Evolutionary conservation across 2,888 invertebrate genomes (phyloP).

Genomic region (Blastobasis adustella): DNA sequence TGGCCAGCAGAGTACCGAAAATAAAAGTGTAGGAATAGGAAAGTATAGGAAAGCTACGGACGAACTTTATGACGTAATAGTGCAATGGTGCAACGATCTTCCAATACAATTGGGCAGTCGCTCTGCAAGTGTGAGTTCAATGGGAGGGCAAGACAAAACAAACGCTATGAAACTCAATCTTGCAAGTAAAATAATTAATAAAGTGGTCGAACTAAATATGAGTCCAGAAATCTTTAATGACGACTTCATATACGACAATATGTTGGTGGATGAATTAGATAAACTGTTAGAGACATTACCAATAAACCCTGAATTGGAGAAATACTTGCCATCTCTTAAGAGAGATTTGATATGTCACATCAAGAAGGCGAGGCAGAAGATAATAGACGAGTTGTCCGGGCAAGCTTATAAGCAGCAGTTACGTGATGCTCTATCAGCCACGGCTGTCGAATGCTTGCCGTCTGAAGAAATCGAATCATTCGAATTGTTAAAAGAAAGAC

Average conservation of each 20-base stretch:
- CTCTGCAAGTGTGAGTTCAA: not conserved
- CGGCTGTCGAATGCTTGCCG: conserved; percentile 18
- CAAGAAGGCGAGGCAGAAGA: conserved; percentile 23
- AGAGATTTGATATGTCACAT: conserved; percentile 26
- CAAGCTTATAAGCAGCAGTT: conserved; percentile 37
- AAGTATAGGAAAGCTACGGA: conserved; percentile 20
- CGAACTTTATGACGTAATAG: conserved; percentile 24
- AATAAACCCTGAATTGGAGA: conserved; percentile 14
- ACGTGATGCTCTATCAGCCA: conserved; percentile 32
- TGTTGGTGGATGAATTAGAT: conserved; percentile 35
- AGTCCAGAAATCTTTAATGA: conserved; percentile 38
- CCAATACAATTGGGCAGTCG: conserved; percentile 16
- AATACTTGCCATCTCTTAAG: conserved; percentile 20
- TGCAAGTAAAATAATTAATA: conserved; percentile 25
- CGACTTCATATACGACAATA: conserved; percentile 30
- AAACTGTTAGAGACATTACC: conserved; percentile 22
- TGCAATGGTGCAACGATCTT: conserved; percentile 28
- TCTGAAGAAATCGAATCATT: conserved; percentile 31
- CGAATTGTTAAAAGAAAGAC: conserved; percentile 38
- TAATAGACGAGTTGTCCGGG: conserved; percentile 25
- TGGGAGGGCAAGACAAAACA: conserved; percentile 18
- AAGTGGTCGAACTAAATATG: conserved; percentile 37
- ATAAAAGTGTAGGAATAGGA: not conserved
- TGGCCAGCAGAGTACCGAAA: too few species aligned
- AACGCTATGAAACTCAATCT: conserved; percentile 28